Base-by-base conservation (phyloP, 2,888 invertebrate genomes). In the Cantharis rufa region DNA sequence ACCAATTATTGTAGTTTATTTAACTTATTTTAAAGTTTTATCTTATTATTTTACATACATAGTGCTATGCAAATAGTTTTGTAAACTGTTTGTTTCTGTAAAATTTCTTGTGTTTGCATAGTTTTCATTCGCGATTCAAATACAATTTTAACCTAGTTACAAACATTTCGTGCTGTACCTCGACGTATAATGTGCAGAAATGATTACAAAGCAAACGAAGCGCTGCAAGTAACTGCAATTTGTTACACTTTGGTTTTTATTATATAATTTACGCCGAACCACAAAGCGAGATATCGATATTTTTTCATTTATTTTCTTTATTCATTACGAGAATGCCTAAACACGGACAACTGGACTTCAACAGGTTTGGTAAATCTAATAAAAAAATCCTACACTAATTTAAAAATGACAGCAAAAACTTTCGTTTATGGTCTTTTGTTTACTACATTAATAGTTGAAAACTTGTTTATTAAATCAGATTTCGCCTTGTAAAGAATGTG, bases 401-500 rank as follows among this genome's bases (percentile, higher is more conserved):
- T 13, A 7, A 48, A 48, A 48, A 7, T 48, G 7, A 48, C n/a
- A 7, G n/a, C 1, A 48, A 48, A 48, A n/a, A 48, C 48, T 48
- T 48, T 48, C 48, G 48, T 48, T 48, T 48, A 48, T n/a, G n/a
- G 48, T 48, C 48, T 48, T 48, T 48, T 48, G 48, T 48, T 48
- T 48, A 48, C n/a, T 48, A 7, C 9, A 48, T 48, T 48, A 48
- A 48, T 48, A 48, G 48, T 48, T 48, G n/a, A 48, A 48, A 66
- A 63, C 28, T 63, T 71, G 63, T 64, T 63, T 32, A 75, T 68
- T 63, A n/a, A 15, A 70, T 62, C 15, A 76, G 63, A 61, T 69
- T 74, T 74, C 24, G 73, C 77, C 77, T 77, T 77, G 77, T 63
- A 61, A 77, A 76, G 69, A 76, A 74, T 79, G 74, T 72, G 69